These are phyloP conservation scores for Gopherus evgoodei DNA, from an alignment of 2,113 vertebrate genomes.

Conservation along the genomic window DNA sequence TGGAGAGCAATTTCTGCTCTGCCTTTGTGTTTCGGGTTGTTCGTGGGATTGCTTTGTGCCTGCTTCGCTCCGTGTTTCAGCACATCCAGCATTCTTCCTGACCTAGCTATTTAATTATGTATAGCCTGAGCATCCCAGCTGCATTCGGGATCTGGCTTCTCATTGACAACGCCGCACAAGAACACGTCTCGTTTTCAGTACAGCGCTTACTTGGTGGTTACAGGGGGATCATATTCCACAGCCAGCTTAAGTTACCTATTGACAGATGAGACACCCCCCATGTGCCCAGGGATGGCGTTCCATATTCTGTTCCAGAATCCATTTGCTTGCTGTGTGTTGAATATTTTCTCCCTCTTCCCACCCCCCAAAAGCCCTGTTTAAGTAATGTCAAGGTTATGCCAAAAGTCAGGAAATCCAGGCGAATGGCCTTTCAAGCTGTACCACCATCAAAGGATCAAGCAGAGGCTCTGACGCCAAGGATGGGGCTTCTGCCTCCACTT, in stretches of 20 bases:
- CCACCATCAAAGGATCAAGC: not conserved
- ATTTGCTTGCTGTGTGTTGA: accelerated
- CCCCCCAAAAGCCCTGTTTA: not conserved
- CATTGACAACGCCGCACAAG: not conserved
- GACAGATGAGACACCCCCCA: not conserved
- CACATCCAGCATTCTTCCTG: accelerated
- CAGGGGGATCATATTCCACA: accelerated
- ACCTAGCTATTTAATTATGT: not conserved
- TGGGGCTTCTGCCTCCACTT: not conserved
- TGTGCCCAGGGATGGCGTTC: not conserved
- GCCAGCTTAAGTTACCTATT: not conserved
- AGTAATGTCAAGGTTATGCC: not conserved
- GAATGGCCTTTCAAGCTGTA: not conserved
- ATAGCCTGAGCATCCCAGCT: not conserved
- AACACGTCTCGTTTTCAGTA: accelerated
- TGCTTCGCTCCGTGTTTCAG: not conserved
- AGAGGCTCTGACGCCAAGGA: not conserved
- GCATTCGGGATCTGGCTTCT: not conserved
- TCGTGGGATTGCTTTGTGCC: not conserved
- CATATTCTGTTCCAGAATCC: accelerated
- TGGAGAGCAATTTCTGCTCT: not conserved
- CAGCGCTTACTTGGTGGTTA: not conserved
- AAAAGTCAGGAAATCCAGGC: not conserved
- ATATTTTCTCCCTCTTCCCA: accelerated
- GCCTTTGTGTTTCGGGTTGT: accelerated